Percentiles rank a stretch among this genome's conserved stretches.
These are phyloP conservation scores for Aphaenogaster floridana DNA, from an alignment of 1,140 invertebrate genomes.

Conservation along the genomic window DNA sequence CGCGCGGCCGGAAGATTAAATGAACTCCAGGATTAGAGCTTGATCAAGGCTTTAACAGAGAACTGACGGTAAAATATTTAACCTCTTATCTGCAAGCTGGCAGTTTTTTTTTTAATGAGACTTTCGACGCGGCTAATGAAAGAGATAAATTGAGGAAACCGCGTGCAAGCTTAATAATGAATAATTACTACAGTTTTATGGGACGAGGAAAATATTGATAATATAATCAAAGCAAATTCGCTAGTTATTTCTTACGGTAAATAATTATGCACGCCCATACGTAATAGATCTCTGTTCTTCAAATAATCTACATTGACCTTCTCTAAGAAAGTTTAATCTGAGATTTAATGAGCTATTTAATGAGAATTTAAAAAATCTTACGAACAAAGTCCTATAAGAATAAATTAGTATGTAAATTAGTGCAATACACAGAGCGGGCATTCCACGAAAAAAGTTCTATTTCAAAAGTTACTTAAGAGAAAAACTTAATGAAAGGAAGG, in stretches of 20 bases:
- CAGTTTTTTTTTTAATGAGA: conserved; percentile 39
- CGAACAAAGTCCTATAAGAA: conserved; percentile 52
- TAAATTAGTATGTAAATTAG: conserved; percentile 38
- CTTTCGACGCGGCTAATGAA: conserved; percentile 49
- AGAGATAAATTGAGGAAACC: conserved; percentile 33
- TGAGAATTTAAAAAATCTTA: conserved; percentile 44
- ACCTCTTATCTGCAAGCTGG: conserved; percentile 30
- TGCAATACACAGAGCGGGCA: not conserved
- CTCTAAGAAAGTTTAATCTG: conserved; percentile 16
- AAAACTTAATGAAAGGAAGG: not conserved
- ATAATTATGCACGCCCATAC: not conserved
- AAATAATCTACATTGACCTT: not conserved
- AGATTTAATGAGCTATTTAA: conserved; percentile 53
- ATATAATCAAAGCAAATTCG: not conserved
- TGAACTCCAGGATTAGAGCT: conserved; percentile 45
- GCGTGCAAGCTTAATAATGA: conserved; percentile 11
- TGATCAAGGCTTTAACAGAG: conserved; percentile 42
- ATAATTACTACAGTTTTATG: conserved; percentile 18
- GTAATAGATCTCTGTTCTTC: not conserved
- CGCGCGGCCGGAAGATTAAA: conserved; percentile 41
- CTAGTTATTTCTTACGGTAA: not conserved
- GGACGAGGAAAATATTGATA: conserved; percentile 6
- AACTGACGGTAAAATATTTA: conserved; percentile 52
- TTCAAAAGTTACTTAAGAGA: conserved; percentile 3
- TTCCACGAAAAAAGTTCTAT: not conserved